phyloP scores from a whole-genome alignment of 2,888 invertebrate species.

The Brachyopa scutellaris region DNA sequence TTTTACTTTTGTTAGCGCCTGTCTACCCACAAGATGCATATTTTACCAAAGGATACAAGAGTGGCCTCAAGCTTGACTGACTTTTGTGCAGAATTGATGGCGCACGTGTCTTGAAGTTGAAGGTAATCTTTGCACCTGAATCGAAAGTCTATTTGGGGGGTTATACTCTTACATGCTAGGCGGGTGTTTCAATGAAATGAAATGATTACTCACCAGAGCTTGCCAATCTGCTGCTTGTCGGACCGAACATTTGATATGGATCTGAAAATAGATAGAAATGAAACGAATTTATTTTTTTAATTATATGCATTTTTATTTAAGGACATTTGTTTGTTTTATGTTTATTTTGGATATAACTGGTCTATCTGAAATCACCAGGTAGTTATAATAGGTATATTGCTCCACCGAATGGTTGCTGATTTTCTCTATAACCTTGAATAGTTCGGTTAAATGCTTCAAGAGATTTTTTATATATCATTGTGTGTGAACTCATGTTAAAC shows the following conservation, averaged over 20 bases:
- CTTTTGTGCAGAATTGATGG: constrained; percentile 57
- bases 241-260: constrained; percentile 99
- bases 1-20: constrained; percentile 27
- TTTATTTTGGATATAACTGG: too few species aligned
- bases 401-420: too few species aligned
- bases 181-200: neutral
- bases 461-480: too few species aligned
- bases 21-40: constrained; percentile 51
- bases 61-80: constrained; percentile 42
- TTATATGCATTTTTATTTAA: too few species aligned
- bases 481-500: too few species aligned
- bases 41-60: constrained; percentile 21
- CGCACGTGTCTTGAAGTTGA: constrained; percentile 59
- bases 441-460: too few species aligned
- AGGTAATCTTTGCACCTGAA: constrained; percentile 80
- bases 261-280: constrained; percentile 85
- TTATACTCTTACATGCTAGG: neutral
- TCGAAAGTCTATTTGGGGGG: constrained; percentile 74
- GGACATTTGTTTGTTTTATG: too few species aligned
- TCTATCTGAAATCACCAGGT: too few species aligned
- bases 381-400: too few species aligned
- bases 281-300: constrained; percentile 6
- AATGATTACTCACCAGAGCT: constrained; percentile 90
- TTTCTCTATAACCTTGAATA: too few species aligned
- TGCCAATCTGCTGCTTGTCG: constrained; percentile 97